Evolutionary conservation across 2,113 vertebrate species (phyloP), one percentile per base, ranked within the genome.

Genomic region (Chaetodon trifascialis): DNA sequence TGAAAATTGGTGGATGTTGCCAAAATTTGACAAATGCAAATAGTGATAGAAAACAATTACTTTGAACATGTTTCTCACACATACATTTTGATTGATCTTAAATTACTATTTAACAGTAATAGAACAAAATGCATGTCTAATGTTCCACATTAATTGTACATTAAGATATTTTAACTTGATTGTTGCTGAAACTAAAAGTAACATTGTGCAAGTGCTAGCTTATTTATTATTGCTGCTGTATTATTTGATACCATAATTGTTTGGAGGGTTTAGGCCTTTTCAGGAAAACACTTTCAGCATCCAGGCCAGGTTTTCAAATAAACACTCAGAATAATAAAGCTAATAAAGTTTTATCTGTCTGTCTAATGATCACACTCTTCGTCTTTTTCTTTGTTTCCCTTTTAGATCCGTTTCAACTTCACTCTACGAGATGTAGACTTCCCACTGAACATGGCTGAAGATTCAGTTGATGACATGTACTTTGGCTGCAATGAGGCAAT

Each of bases 381-480:
- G n/a, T 60, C 40, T 40, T 47, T 38, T 9, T 56, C 38, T 55
- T 14, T 56, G 15, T 25, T 51, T 73, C 14, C 15, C 5, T 40
- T 47, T 58, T 14, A 80, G 69, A 49, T 66, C 69, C 15, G 12
- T 25, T 38, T 49, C 6, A 21, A 65, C 2, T 19, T 56, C 19
- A n/a, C 11, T n/a, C 17, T 6, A 1, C 54, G 0, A 70, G 5
- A 17, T 11, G 0, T 19, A 0, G 2, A 1, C 44, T n/a, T 74
- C 30, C 25, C 38, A 1, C 5, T 79, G 49, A 40, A 0, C 56
- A 63, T 74, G 69, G 51, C 4, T 11, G 64, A 80, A 5, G 9
- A 47, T 21, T 63, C 82, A 4, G 65, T 84, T 12, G 82, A 84
- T 56, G 82, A 84, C 51, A 79, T 75, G 82, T 80, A 84, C 76